phyloP scores from a whole-genome alignment of 2,888 invertebrate species.

The Pachymerium ferrugineum region DNA sequence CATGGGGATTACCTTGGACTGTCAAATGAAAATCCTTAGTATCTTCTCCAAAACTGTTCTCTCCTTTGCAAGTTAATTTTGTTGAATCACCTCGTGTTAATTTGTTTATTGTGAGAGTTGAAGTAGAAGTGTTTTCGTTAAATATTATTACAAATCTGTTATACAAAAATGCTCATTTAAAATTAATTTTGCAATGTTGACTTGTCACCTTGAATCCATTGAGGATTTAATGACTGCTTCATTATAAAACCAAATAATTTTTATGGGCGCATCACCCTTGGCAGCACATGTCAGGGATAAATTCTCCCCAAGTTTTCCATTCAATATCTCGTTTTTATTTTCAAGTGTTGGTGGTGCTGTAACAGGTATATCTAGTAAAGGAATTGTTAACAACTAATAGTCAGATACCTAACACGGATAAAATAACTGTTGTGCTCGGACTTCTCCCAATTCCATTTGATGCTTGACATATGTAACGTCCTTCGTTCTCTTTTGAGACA shows the following conservation, averaged over 20 bases:
- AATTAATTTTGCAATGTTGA: too few species aligned
- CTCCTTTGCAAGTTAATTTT: background rate
- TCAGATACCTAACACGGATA: background rate
- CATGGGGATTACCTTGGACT: background rate
- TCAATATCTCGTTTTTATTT: background rate
- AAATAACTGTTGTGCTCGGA: background rate
- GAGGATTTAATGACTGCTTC: background rate
- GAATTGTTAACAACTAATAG: background rate
- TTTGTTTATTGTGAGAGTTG: background rate
- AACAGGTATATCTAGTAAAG: background rate
- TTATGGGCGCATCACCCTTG: background rate
- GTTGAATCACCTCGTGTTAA: background rate
- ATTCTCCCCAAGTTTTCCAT: background rate
- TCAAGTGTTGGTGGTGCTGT: background rate
- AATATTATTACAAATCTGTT: background rate
- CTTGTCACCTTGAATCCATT: background rate
- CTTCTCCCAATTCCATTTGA: slow-evolving; percentile 27
- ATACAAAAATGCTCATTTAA: background rate
- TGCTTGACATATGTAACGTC: slow-evolving; percentile 8
- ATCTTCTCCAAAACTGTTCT: slow-evolving; percentile 2
- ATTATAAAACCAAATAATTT: background rate
- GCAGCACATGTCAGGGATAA: background rate
- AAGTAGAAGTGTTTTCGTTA: background rate
- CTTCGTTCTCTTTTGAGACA: background rate
- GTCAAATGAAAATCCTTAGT: background rate